A percentile compares a stretch with the other conserved stretches of the same genome.
Evolutionary conservation across 2,888 invertebrate genomes (phyloP).

Genomic region (Drosophila koepferae): DNA sequence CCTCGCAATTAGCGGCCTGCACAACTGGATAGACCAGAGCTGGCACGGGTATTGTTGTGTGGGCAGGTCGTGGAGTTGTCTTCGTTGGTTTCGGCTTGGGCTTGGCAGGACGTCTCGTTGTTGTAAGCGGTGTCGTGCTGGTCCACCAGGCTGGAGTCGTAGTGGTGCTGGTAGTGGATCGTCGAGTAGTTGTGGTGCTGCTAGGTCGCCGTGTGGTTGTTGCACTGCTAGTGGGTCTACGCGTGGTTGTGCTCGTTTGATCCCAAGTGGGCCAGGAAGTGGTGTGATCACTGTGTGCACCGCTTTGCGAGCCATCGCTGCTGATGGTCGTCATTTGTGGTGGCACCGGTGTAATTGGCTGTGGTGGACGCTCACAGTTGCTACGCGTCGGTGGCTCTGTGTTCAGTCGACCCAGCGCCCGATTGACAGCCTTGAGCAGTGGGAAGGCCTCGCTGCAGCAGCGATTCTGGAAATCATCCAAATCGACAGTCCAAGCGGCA

Average conservation of each 20-base stretch:
- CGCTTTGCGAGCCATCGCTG: conserved; percentile 86
- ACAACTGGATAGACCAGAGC: conserved; percentile 85
- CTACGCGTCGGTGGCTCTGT: conserved; percentile 86
- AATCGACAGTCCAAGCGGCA: conserved; percentile 94
- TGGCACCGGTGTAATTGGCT: conserved; percentile 91
- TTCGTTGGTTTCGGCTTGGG: conserved; percentile 65
- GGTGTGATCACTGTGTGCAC: conserved; percentile 72
- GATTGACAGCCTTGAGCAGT: conserved; percentile 90
- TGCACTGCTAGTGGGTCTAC: conserved; percentile 39
- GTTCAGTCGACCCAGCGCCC: conserved; percentile 89
- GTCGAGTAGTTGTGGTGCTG: conserved; percentile 69
- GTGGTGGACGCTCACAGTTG: conserved; percentile 90
- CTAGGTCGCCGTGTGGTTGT: conserved; percentile 71
- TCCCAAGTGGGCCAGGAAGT: conserved; percentile 81
- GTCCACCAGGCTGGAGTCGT: conserved; percentile 86
- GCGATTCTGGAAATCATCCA: conserved; percentile 94
- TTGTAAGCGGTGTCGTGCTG: conserved; percentile 67
- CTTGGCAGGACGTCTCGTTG: conserved; percentile 69
- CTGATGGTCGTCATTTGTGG: conserved; percentile 90
- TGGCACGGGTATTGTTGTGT: conserved; percentile 85
- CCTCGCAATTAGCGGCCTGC: conserved; percentile 84
- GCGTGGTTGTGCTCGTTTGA: conserved; percentile 59
- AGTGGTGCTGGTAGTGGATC: conserved; percentile 1
- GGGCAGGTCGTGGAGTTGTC: conserved; percentile 63
- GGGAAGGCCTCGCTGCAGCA: conserved; percentile 94